Conservation (phyloP, 2,797 vertebrate species). For the Sardinella longiceps region DNA sequence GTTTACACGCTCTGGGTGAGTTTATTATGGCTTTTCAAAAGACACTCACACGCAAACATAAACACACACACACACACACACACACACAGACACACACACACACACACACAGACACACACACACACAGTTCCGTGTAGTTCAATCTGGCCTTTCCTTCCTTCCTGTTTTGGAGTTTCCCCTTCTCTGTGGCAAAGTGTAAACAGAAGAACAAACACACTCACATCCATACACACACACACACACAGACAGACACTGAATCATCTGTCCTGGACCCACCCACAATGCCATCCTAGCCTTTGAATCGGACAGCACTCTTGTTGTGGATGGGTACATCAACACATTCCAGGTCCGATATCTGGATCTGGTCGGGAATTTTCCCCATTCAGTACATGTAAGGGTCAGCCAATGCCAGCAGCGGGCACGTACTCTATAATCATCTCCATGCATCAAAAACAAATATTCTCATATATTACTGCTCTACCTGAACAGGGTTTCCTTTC, state of each 20-base stretch:
- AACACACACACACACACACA: constrained; percentile 35
- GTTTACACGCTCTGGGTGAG: constrained; percentile 42
- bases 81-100: background rate
- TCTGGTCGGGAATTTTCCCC: background rate
- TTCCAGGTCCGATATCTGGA: background rate
- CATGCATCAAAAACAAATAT: background rate
- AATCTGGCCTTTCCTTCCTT: constrained; percentile 49
- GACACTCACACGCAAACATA: constrained; percentile 13
- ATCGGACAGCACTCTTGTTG: background rate
- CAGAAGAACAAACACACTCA: constrained; percentile 34
- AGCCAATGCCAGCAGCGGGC: background rate
- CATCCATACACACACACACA: background rate
- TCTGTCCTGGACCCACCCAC: background rate
- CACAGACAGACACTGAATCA: background rate
- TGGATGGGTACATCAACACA: background rate
- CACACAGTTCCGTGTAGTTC: constrained; percentile 5
- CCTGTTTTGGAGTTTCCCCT: constrained; percentile 43
- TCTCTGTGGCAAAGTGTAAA: constrained; percentile 23
- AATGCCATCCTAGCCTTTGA: background rate
- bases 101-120: background rate
- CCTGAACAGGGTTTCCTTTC: too few species aligned
- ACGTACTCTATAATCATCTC: background rate
- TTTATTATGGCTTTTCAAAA: constrained; percentile 53
- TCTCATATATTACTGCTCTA: too few species aligned
- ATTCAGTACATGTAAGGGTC: background rate